These are phyloP conservation scores for Calycopis cecrops DNA, from an alignment of 1,140 invertebrate species.

Conservation along the genomic window DNA sequence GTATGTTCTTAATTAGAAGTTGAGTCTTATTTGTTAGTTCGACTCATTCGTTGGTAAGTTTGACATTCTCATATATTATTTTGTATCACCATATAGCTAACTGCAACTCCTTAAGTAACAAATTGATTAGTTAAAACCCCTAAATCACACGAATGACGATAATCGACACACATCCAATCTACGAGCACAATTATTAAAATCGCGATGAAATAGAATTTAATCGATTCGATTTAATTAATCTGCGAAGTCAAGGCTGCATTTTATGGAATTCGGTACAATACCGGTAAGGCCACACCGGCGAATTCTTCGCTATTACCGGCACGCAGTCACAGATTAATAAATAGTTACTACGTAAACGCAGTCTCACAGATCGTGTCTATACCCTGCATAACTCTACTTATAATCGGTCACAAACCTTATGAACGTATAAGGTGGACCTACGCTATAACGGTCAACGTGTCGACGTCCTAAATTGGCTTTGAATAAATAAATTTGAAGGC, in stretches of 20 bases:
- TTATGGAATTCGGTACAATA: conserved; percentile 5
- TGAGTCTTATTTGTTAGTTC: too few relatives aligned
- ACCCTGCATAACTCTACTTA: conserved; percentile 1
- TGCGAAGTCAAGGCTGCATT: neutral
- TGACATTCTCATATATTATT: too few relatives aligned
- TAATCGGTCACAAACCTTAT: neutral
- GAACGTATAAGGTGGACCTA: neutral
- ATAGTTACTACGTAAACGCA: too few relatives aligned
- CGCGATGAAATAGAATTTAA: neutral
- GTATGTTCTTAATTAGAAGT: too few relatives aligned
- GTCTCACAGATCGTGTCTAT: neutral
- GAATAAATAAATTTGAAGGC: too few relatives aligned
- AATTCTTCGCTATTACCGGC: neutral
- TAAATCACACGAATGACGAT: too few relatives aligned
- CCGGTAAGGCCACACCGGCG: neutral
- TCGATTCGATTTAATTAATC: neutral
- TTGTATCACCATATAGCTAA: too few relatives aligned
- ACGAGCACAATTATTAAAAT: neutral
- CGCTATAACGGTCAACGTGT: neutral
- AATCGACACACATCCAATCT: too few relatives aligned
- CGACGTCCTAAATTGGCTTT: conserved; percentile 1
- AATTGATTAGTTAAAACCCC: too few relatives aligned
- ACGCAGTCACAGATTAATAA: too few relatives aligned
- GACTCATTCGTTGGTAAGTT: too few relatives aligned
- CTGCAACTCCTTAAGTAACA: too few relatives aligned